Evolutionary conservation across 2,113 vertebrate genomes (phyloP).

Genomic region (Xenopus borealis): DNA sequence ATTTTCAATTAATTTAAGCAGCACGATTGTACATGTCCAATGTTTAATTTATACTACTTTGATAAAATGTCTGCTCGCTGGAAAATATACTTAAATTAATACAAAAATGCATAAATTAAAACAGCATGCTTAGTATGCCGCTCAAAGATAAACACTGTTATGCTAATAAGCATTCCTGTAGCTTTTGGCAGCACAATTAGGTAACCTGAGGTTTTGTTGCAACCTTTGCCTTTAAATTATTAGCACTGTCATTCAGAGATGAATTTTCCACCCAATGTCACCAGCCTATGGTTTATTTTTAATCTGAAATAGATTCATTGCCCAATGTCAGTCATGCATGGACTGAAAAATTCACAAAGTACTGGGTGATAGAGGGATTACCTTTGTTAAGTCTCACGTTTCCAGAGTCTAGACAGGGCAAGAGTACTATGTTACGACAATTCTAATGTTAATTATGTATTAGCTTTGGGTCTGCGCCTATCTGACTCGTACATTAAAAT

Average conservation of each 20-base stretch:
- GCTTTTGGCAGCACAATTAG: conserved; percentile 34
- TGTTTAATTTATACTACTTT: conserved; percentile 1
- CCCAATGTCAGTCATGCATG: conserved; percentile 42
- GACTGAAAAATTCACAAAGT: conserved; percentile 50
- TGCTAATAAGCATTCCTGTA: conserved; percentile 32
- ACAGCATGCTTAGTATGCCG: conserved; percentile 5
- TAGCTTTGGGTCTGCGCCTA: conserved; percentile 38
- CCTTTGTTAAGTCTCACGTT: conserved; percentile 47
- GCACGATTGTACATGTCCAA: not conserved
- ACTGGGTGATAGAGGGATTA: conserved; percentile 49
- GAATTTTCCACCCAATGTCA: conserved; percentile 51
- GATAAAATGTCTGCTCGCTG: conserved; percentile 2
- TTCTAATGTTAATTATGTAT: conserved; percentile 51
- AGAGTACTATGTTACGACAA: conserved; percentile 47
- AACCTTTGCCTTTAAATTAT: conserved; percentile 49
- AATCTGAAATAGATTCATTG: conserved; percentile 50
- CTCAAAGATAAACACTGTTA: conserved; percentile 11
- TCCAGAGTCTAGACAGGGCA: conserved; percentile 48
- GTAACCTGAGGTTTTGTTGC: conserved; percentile 15
- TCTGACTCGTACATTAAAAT: conserved; percentile 43
- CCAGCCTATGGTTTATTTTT: conserved; percentile 46
- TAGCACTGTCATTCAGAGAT: conserved; percentile 48
- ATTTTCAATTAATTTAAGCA: not conserved
- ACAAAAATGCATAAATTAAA: conserved; percentile 7
- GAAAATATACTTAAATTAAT: not conserved